Evolutionary conservation across 2,113 vertebrate species (phyloP).

Genomic region (Podarcis cretensis): DNA sequence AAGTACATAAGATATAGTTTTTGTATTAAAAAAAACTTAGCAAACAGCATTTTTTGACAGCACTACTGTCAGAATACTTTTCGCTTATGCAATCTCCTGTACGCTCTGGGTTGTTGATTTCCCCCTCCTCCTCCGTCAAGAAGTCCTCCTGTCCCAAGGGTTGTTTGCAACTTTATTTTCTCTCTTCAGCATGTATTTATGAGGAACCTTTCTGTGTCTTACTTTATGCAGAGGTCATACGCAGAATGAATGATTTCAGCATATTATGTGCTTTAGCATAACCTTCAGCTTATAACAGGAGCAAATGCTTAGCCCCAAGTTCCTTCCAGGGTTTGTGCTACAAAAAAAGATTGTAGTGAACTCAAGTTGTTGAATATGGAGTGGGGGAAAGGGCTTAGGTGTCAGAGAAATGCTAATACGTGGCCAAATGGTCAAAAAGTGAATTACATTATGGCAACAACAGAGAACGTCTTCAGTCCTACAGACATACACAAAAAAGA

Average conservation of each 20-base stretch:
- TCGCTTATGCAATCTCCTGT: conserved; percentile 11
- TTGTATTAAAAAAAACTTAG: conserved; percentile 14
- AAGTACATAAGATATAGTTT: conserved; percentile 10
- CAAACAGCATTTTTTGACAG: conserved; percentile 17
- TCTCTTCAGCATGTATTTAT: conserved; percentile 42
- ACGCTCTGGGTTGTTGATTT: background rate
- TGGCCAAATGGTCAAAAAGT: conserved; percentile 62
- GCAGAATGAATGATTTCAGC: conserved; percentile 52
- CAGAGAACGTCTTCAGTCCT: conserved; percentile 44
- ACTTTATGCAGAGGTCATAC: conserved; percentile 50
- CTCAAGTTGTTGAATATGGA: conserved; percentile 60
- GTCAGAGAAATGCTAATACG: conserved; percentile 66
- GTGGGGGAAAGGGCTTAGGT: conserved; percentile 54
- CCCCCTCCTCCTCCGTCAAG: conserved; percentile 4
- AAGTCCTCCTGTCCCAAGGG: conserved; percentile 39
- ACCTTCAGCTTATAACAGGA: conserved; percentile 55
- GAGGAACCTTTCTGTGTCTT: conserved; percentile 44
- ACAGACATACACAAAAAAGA: background rate
- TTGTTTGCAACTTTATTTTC: conserved; percentile 52
- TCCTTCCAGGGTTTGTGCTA: conserved; percentile 55
- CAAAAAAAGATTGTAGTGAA: conserved; percentile 41
- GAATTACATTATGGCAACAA: conserved; percentile 50
- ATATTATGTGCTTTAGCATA: conserved; percentile 51
- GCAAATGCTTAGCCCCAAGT: conserved; percentile 30
- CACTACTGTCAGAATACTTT: conserved; percentile 4